Percentiles rank a stretch among this genome's conserved stretches.
phyloP scores from a whole-genome alignment of 2,888 invertebrate genomes.

The Epinotia nisella region DNA sequence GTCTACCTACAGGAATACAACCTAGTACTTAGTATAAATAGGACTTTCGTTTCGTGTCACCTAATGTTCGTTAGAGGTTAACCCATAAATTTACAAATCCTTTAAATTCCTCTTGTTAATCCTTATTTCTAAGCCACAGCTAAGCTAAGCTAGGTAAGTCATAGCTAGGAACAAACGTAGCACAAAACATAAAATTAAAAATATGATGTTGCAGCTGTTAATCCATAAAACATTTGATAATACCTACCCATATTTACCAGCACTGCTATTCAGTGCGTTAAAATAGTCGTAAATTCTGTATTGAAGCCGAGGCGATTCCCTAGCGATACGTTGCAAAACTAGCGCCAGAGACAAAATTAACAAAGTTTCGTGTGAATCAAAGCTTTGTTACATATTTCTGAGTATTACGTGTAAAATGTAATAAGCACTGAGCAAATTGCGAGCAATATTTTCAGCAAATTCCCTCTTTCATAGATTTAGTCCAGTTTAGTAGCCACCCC shows the following conservation, averaged over 20 bases:
- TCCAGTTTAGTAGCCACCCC: too few relatives aligned
- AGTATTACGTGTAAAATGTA: not conserved
- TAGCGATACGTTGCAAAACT: conserved; percentile 9
- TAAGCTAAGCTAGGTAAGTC: too few relatives aligned
- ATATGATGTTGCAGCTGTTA: not conserved
- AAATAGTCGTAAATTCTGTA: conserved; percentile 1
- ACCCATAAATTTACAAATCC: too few relatives aligned
- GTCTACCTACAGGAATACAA: too few relatives aligned
- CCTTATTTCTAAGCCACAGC: too few relatives aligned
- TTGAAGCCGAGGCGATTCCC: not conserved
- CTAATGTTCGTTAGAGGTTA: too few relatives aligned
- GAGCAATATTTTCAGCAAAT: not conserved
- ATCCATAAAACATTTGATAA: not conserved
- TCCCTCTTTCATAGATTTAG: too few relatives aligned
- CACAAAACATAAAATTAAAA: too few relatives aligned
- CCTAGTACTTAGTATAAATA: too few relatives aligned
- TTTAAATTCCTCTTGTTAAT: too few relatives aligned
- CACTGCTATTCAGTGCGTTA: not conserved
- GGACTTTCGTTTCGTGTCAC: too few relatives aligned
- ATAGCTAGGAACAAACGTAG: too few relatives aligned
- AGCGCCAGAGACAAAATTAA: conserved; percentile 7
- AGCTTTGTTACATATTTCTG: conserved; percentile 5
- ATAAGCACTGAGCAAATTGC: not conserved
- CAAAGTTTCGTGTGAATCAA: conserved; percentile 7
- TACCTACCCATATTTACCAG: not conserved